Evolutionary conservation across 2,113 vertebrate species (phyloP).

Genomic region (Hypocryptadius cinnamomeus): DNA sequence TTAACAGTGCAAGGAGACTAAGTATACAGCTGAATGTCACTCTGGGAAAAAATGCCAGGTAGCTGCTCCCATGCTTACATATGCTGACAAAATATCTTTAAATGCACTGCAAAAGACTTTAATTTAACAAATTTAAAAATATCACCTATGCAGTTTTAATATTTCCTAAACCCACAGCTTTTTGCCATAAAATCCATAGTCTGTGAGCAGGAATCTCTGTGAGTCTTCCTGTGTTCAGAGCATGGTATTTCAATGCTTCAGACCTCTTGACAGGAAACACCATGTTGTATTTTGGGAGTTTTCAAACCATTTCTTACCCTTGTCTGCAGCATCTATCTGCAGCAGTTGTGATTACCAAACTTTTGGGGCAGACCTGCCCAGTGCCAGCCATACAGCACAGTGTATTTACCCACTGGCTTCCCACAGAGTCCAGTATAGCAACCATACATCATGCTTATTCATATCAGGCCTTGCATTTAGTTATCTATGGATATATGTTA

Average conservation of each 20-base stretch:
- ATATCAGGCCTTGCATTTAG: not conserved
- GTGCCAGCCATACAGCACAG: not conserved
- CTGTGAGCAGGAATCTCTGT: not conserved
- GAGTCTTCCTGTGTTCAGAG: not conserved
- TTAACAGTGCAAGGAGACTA: not conserved
- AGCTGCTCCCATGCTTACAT: not conserved
- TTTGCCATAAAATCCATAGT: not conserved
- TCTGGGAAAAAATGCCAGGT: not conserved
- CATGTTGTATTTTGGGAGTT: not conserved
- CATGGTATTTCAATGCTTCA: not conserved
- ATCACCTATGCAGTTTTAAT: not conserved
- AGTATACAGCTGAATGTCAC: not conserved
- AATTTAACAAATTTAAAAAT: not conserved
- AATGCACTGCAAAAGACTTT: not conserved
- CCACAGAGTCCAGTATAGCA: not conserved
- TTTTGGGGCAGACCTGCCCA: not conserved
- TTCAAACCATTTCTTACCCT: not conserved
- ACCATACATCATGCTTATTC: not conserved
- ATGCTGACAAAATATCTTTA: not conserved
- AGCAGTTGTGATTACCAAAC: not conserved
- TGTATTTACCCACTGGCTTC: not conserved
- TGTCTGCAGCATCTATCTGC: not conserved
- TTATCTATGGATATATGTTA: not conserved
- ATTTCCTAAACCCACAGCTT: not conserved
- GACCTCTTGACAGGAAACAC: not conserved